Base-by-base conservation (phyloP, 1,140 invertebrate genomes). In the Apis florea region DNA sequence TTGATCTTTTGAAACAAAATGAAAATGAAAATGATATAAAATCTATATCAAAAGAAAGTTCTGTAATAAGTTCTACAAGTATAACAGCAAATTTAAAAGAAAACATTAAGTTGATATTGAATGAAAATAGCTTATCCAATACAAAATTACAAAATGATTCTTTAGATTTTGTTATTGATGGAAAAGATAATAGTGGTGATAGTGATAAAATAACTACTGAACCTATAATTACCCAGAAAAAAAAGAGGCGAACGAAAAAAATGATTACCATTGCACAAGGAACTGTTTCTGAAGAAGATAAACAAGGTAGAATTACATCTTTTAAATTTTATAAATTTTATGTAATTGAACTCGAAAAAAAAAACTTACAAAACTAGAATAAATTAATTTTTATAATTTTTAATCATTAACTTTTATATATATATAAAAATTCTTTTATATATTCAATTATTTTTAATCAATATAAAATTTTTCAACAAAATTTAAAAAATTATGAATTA, bases 281-380 rank as follows among this genome's bases (percentile, higher is more conserved):
- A 56, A 4, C 5, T 72, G 13, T 13, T 73, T 54, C 11, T 54
- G 78, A 85, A 58, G 88, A 89, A 70, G 79, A 81, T 64, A 81
- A 61, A 15, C 84, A 89, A 87, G 88, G 89, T 90, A 89, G 58
- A 82, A 67, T 74, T 40, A 40, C 6, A 40, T 40, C 31, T 40
- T 40, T 40, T 40, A 40, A 40, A 40, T 40, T 40, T 40, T 40
- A 40, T 40, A 40, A 40, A 40, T 40, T 40, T 40, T 40, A 40
- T 40, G 5, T 40, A 5, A 40, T 40, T 40, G 31, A 40, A 40
- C 2, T 40, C 31, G 5, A 0, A 40, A 40, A 40, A 40, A 40
- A 40, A 40, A 49, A 21, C 49, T 83, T 70, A 70, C 15, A 8
- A 77, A 51, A 31, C 2, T 31, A 40, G 31, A 40, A n/a, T n/a